These are phyloP conservation scores for Sinosuthora webbiana DNA, from an alignment of 2,113 vertebrate genomes.

Conservation along the genomic window DNA sequence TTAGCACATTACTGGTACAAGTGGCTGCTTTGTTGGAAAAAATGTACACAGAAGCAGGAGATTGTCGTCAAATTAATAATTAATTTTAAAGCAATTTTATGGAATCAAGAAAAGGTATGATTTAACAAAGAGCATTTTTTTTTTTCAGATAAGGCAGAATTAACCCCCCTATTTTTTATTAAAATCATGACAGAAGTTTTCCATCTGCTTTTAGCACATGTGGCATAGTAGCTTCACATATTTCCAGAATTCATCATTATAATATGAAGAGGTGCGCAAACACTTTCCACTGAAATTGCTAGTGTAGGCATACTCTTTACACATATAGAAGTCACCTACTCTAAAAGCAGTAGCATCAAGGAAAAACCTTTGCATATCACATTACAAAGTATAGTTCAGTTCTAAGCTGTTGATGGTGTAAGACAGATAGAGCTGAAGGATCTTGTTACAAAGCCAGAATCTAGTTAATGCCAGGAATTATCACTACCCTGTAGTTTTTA, in stretches of 20 bases:
- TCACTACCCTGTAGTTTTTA: not conserved
- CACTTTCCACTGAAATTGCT: not conserved
- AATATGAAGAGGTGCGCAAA: not conserved
- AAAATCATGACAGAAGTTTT: not conserved
- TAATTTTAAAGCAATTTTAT: not conserved
- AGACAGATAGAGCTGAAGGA: not conserved
- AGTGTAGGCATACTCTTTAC: not conserved
- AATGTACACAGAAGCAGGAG: not conserved
- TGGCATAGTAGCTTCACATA: not conserved
- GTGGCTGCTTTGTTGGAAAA: not conserved
- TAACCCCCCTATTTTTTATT: not conserved
- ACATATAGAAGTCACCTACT: not conserved
- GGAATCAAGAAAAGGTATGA: not conserved
- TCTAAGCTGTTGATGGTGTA: not conserved
- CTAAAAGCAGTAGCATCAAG: not conserved
- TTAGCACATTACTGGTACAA: not conserved
- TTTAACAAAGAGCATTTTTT: not conserved
- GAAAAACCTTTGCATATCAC: not conserved
- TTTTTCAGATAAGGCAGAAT: not conserved
- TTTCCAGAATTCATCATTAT: not conserved
- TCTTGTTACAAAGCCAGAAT: not conserved
- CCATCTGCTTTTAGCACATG: not conserved
- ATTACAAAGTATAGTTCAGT: not conserved
- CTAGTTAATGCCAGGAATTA: slow-evolving; percentile 6
- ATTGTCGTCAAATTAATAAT: not conserved